phyloP scores from a whole-genome alignment of 1,140 invertebrate species.

The Drosophila parabipectinata region DNA sequence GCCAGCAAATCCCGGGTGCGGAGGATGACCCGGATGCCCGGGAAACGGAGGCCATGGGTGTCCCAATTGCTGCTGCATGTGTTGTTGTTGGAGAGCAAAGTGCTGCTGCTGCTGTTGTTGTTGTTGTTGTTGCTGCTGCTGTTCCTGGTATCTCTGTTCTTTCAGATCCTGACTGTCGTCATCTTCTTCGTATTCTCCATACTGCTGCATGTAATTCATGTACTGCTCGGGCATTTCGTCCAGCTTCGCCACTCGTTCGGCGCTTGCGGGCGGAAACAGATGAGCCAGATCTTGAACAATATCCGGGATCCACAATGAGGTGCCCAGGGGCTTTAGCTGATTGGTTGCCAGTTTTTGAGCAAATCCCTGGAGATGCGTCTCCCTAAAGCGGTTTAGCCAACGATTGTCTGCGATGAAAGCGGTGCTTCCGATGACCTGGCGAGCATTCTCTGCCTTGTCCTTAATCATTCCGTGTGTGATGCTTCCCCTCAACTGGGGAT shows the following conservation, averaged over 20 bases:
- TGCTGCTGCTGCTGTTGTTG: slow-evolving; percentile 69
- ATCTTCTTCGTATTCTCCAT: slow-evolving; percentile 78
- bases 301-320: slow-evolving; percentile 76
- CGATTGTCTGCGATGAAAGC: slow-evolving; percentile 77
- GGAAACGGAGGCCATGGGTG: slow-evolving; percentile 63
- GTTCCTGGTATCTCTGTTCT: slow-evolving; percentile 70
- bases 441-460: slow-evolving; percentile 75
- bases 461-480: slow-evolving; percentile 83
- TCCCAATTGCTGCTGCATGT: slow-evolving; percentile 54
- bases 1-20: slow-evolving; percentile 57
- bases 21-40: slow-evolving; percentile 46
- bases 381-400: slow-evolving; percentile 78
- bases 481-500: slow-evolving; percentile 77
- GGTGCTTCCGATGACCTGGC: slow-evolving; percentile 72
- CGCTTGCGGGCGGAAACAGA: slow-evolving; percentile 74
- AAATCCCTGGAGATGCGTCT: slow-evolving; percentile 76
- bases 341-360: slow-evolving; percentile 76
- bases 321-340: slow-evolving; percentile 71
- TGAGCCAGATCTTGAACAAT: slow-evolving; percentile 77
- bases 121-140: slow-evolving; percentile 68
- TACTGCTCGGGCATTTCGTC: slow-evolving; percentile 81
- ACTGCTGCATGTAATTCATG: slow-evolving; percentile 79
- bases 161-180: slow-evolving; percentile 74
- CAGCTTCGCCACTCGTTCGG: slow-evolving; percentile 74
- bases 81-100: slow-evolving; percentile 61